A percentile compares a stretch with the other conserved stretches of the same genome.
Conservation (phyloP, 2,797 vertebrate genomes). For the Vultur gryphus region DNA sequence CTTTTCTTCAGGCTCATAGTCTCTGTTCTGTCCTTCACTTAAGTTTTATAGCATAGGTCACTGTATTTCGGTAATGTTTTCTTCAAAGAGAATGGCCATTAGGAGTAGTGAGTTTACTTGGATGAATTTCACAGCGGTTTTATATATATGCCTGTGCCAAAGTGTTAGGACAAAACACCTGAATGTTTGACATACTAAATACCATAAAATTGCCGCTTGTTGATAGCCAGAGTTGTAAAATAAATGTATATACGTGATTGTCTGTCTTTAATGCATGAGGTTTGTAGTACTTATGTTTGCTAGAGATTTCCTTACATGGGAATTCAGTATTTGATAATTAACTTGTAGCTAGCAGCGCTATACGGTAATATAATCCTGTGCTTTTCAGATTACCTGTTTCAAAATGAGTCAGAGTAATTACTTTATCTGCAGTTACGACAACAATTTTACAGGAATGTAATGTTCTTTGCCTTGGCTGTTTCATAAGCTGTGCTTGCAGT, state of each 20-base stretch:
- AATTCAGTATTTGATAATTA: slow-evolving; percentile 1
- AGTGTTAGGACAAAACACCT: background rate
- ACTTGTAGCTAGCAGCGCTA: slow-evolving; percentile 1
- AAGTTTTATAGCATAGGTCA: background rate
- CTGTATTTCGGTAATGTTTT: background rate
- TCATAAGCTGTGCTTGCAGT: background rate
- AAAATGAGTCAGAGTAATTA: background rate
- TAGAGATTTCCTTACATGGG: background rate
- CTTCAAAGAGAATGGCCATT: background rate
- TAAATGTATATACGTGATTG: background rate
- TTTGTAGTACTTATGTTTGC: background rate
- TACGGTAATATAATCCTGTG: slow-evolving; percentile 7
- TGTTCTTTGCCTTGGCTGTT: background rate
- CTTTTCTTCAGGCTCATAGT: background rate
- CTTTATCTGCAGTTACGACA: slow-evolving; percentile 17
- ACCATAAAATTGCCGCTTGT: background rate
- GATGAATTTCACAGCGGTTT: background rate
- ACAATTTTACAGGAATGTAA: background rate
- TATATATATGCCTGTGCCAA: background rate
- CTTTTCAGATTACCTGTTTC: slow-evolving; percentile 16
- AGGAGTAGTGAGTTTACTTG: background rate
- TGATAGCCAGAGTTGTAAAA: background rate
- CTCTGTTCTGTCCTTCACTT: background rate
- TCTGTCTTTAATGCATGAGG: background rate
- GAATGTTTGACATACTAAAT: background rate